Evolutionary conservation across 2,113 vertebrate genomes (phyloP).

Genomic region (Steatornis caripensis): DNA sequence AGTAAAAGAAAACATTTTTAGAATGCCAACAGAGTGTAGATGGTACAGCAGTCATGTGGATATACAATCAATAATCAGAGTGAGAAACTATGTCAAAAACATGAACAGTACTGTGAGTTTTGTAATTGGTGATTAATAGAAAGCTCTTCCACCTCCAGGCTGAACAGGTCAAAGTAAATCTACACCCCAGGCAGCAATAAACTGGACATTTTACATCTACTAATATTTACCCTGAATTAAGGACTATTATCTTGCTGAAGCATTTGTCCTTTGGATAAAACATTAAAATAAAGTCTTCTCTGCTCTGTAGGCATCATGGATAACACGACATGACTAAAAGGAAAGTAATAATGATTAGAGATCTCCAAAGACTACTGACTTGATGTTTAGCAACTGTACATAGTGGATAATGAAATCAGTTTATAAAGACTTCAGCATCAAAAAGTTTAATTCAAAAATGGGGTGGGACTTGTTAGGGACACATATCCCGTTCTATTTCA

Average conservation of each 20-base stretch:
- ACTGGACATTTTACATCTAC: not conserved
- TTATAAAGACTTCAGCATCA: not conserved
- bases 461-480: not conserved
- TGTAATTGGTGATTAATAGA: not conserved
- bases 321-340: conserved; percentile 33
- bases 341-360: conserved; percentile 32
- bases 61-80: not conserved
- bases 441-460: not conserved
- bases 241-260: not conserved
- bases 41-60: not conserved
- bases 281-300: conserved; percentile 51
- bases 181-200: not conserved
- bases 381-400: not conserved
- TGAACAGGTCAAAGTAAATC: not conserved
- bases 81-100: not conserved
- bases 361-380: not conserved
- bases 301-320: conserved; percentile 22
- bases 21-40: not conserved
- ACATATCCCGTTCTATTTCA: not conserved
- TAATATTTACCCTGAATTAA: not conserved
- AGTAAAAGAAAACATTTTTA: not conserved
- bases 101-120: not conserved
- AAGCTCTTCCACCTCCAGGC: not conserved
- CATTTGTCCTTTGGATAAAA: conserved; percentile 45
- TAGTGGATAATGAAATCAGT: not conserved